Conservation (phyloP, 92 coral and sea anemone genomes). For the Palythoa caribaeorum region DNA sequence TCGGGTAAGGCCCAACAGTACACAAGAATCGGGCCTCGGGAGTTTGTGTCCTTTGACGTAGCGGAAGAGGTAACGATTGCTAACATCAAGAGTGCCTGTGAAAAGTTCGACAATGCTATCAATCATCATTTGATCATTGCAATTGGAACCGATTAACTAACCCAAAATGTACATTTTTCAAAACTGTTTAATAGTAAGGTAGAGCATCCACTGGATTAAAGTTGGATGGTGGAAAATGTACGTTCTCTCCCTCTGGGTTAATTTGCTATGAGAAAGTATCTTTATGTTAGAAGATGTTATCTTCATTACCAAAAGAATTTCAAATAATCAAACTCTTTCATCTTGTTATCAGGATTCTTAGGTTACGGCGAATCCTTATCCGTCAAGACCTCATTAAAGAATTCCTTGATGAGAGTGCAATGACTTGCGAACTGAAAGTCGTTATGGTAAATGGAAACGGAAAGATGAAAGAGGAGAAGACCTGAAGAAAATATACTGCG, state of each 20-base stretch:
- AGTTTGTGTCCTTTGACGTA: conserved; percentile 41
- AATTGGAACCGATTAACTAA: no score
- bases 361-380: conserved; percentile 57
- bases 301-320: no score
- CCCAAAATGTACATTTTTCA: no score
- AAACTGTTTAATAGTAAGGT: no score
- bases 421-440: conserved; percentile 45
- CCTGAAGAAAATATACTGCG: conserved; percentile 2
- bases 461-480: no score
- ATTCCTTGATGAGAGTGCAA: conserved; percentile 50
- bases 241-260: no score
- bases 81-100: conserved; percentile 38
- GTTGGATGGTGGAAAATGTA: no score
- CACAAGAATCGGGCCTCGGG: conserved; percentile 38
- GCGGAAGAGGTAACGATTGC: not conserved
- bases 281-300: no score
- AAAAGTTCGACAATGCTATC: no score
- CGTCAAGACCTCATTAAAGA: conserved; percentile 59
- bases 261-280: no score
- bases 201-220: no score
- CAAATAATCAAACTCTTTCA: conserved; percentile 8
- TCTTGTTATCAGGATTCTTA: conserved; percentile 47
- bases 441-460: conserved; percentile 29
- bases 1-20: conserved; percentile 49
- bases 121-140: no score